Base-by-base conservation (phyloP, 2,797 vertebrate genomes). In the Streptopelia turtur region DNA sequence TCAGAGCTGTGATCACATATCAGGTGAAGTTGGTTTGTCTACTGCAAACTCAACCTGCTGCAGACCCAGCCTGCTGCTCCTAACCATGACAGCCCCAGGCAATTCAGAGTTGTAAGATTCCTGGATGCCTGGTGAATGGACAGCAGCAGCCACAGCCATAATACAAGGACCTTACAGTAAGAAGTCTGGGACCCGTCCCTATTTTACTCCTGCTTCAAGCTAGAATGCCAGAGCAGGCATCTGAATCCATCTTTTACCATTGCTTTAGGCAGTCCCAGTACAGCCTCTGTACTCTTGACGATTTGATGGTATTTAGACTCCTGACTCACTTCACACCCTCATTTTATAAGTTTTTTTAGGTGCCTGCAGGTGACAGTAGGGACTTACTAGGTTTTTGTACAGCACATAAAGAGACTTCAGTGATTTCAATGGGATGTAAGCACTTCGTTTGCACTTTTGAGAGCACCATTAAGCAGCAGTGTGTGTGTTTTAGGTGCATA, bases 1-100 rank as follows among this genome's bases (percentile, higher is more conserved):
- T 90, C 24, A 49, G 43, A 72, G 33, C 43, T 1, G 0, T 4
- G 30, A 66, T 14, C 0, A 0, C 11, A 7, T 1, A 4, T 25
- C 41, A 78, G 43, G 27, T 6, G 16, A 30, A 74, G 27, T 9
- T 28, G 10, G 3, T 47, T 77, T 84, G 16, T 59, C 25, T 30
- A 43, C 80, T 71, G 72, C 22, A 52, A 91, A 66, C 37, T 12
- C 28, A 45, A 10, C 33, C 52, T 41, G 63, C 43, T 31, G 23
- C 27, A 43, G 41, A 45, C 16, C 25, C 21, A 7, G 1, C 13
- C 30, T 72, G 37, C 28, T 57, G 31, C 68, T 87, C 56, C 9
- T 6, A 23, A 66, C 8, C 5, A 3, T 16, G 41, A 13, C 30
- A 35, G 28, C 18, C 7, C 13, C 52, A 30, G 31, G 14, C 11